Base-by-base conservation (phyloP, 2,888 invertebrate species). In the Griposia aprilina region DNA sequence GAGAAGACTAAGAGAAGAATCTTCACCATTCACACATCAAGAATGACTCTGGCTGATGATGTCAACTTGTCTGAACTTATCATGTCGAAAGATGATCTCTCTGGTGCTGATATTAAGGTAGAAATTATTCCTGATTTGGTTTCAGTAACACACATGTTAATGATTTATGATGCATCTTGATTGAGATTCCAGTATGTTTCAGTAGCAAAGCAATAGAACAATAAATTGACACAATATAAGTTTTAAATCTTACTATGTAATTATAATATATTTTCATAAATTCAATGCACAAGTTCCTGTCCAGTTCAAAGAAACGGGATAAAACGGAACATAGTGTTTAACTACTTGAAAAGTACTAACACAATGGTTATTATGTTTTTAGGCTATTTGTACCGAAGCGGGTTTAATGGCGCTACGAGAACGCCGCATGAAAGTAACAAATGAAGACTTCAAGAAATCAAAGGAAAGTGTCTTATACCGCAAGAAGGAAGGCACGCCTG, bases 301-400 rank as follows among this genome's bases (percentile, higher is more conserved):
- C 23, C 17, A 17, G 23, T 23, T 59, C 5, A n/a, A 17, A 68
- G 10, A 68, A 57, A 50, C 13, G 0, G 2, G 26, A 67, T 36
- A 11, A 41, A 41, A 41, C 0, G 15, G 15, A 23, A 23, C 1
- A 73, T 72, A 52, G 8, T 52, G 23, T 55, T 45, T 45, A n/a
- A 8, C 26, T n/a, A 26, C 23, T 23, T 7, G 30, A 30, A 36
- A 26, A 23, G 1, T 63, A 74, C 50, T 6, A 62, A 62, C n/a
- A 20, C 41, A 23, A 11, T 80, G 48, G 20, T 76, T 68, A 50
- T 41, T 30, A 11, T 69, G 81, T 89, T 96, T 97, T 48, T 94
- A 99, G 98, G 99, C 99, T 26, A 99, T 99, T 94, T 99, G 99
- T 95, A 99, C 99, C 15, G 99, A 99, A 97, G 99, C 99, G 76